Evolutionary conservation across 2,888 invertebrate species (phyloP).

Genomic region (Cyclophora punctaria): DNA sequence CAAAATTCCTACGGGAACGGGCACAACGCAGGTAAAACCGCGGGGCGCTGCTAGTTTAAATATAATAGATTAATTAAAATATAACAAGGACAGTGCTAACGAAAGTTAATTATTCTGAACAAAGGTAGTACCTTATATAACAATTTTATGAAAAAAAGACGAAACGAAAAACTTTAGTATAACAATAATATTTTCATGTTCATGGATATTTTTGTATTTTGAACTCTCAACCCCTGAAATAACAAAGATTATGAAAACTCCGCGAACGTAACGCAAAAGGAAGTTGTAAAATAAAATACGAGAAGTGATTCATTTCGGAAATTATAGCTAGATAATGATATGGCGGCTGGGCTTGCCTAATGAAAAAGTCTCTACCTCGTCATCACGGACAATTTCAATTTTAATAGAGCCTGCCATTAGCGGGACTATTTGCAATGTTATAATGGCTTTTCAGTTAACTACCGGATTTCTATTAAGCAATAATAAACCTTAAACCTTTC

Average conservation of each 20-base stretch:
- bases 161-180: no score
- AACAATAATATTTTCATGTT: no score
- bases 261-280: neutral
- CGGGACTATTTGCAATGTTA: slow-evolving; percentile 42
- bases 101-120: no score
- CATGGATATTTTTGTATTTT: neutral
- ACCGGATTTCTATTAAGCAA: slow-evolving; percentile 2
- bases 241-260: neutral
- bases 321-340: slow-evolving; percentile 3
- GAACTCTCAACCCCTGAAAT: neutral
- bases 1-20: no score
- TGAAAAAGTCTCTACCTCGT: slow-evolving; percentile 10
- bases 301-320: neutral
- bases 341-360: slow-evolving; percentile 3
- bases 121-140: no score
- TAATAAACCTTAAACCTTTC: slow-evolving; percentile 14
- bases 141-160: no score
- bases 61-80: no score
- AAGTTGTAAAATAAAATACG: neutral
- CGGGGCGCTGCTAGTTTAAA: no score
- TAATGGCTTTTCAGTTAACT: slow-evolving; percentile 47
- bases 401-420: slow-evolving; percentile 50
- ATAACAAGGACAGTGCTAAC: no score
- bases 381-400: slow-evolving; percentile 37
- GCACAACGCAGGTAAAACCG: no score